Base-by-base conservation (phyloP, 2,113 vertebrate genomes). In the Periophthalmodon schlosseri region DNA sequence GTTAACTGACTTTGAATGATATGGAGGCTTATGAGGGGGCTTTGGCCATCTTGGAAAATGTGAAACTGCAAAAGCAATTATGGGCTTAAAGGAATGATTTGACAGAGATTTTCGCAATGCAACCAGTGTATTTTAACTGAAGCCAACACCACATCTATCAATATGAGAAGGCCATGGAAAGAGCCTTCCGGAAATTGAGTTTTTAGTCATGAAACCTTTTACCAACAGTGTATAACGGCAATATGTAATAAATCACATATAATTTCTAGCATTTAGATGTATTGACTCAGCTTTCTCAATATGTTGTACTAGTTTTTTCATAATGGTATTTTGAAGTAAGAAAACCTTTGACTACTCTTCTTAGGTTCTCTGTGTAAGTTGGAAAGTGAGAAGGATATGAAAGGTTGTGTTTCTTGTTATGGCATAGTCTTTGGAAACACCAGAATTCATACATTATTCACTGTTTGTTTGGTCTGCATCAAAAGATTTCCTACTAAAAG, bases 141-240 rank as follows among this genome's bases (percentile, higher is more conserved):
- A 81, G 70, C 76, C 81, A 81, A 81, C 84, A 89, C 83, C 75
- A 71, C 82, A 89, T 86, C 82, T 69, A 79, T 85, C 82, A 81
- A 76, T 73, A 79, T 65, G 70, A 65, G 81, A 77, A 80, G 70
- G 69, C 75, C 77, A 89, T 75, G 75, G 76, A 80, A 78, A 66
- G 61, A 68, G 66, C 81, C 63, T 86, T 84, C 84, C 87, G 86
- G 90, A 93, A 92, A 93, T 90, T 83, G 68, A 84, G 70, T 84
- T 87, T 89, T 87, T 65, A 80, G 78, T 87, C 63, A 74, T 52
- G 68, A 77, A 60, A 86, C 66, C 75, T 84, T 85, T 24, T 74
- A 81, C 71, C 63, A 28, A 75, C 57, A 44, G 18, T 44, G 63
- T 44, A 65, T 44, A 44, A 18, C 63, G 9, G 11, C 18, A 9